Conservation (phyloP, 2,797 vertebrate genomes). For the Cetoscarus ocellatus region DNA sequence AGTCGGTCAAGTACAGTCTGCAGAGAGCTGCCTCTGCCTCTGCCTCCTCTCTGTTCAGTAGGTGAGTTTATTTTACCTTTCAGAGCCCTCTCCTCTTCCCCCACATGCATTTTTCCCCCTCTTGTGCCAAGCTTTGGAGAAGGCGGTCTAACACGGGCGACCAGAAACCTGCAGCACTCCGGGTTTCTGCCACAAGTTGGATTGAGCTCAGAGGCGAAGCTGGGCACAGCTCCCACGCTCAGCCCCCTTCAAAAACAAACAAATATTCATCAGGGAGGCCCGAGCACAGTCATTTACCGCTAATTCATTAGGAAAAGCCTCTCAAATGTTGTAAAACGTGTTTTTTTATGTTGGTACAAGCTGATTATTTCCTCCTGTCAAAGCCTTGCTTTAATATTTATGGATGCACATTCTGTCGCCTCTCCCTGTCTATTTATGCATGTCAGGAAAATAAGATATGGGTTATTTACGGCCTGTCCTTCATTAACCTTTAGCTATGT, state of each 20-base stretch:
- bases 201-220: slow-evolving; percentile 51
- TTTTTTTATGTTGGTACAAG: slow-evolving; percentile 26
- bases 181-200: slow-evolving; percentile 64
- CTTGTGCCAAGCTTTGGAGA: slow-evolving; percentile 57
- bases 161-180: slow-evolving; percentile 62
- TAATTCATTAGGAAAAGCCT: slow-evolving; percentile 24
- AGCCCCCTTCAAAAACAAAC: slow-evolving; percentile 43
- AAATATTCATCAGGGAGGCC: slow-evolving; percentile 5
- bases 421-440: slow-evolving; percentile 60
- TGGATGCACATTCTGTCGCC: slow-evolving; percentile 58
- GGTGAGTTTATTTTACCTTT: slow-evolving; percentile 73
- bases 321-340: slow-evolving; percentile 25
- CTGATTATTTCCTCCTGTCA: slow-evolving; percentile 39
- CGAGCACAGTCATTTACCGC: slow-evolving; percentile 21
- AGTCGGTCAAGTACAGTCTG: slow-evolving; percentile 46
- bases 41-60: slow-evolving; percentile 54
- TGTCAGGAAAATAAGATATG: slow-evolving; percentile 40
- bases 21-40: slow-evolving; percentile 41
- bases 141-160: slow-evolving; percentile 62
- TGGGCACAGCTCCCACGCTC: slow-evolving; percentile 46
- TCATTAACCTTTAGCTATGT: slow-evolving; percentile 23
- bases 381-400: slow-evolving; percentile 65
- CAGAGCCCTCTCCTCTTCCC: slow-evolving; percentile 53
- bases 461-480: slow-evolving; percentile 52
- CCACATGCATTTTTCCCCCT: slow-evolving; percentile 41